phyloP scores from a whole-genome alignment of 2,888 invertebrate species.

The Ceraclea dissimilis region DNA sequence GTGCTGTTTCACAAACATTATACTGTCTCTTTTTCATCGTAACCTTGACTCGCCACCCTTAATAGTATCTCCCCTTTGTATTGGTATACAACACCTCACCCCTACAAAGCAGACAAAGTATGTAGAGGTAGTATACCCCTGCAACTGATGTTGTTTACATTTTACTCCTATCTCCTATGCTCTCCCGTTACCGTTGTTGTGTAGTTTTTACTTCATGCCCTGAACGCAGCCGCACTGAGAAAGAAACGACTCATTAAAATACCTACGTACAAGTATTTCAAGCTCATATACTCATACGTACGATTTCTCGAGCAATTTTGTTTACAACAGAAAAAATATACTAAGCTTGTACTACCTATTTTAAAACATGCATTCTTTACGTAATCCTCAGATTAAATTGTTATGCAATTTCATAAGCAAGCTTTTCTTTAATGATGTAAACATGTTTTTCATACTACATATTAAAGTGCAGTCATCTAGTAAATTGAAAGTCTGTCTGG shows the following conservation, averaged over 20 bases:
- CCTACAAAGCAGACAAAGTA: background rate
- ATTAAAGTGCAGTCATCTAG: background rate
- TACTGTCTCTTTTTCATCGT: conserved; percentile 11
- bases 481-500: no score
- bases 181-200: conserved; percentile 25
- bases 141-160: conserved; percentile 21
- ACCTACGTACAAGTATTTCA: no score
- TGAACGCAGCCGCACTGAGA: conserved; percentile 9
- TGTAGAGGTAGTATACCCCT: background rate
- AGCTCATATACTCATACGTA: no score
- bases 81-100: conserved; percentile 5
- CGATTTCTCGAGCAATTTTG: no score
- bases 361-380: no score
- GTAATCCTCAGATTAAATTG: background rate
- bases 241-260: background rate
- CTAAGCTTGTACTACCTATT: no score
- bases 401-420: no score
- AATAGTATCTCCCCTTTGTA: background rate
- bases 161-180: conserved; percentile 19
- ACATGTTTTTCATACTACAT: conserved; percentile 20
- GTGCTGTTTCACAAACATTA: background rate
- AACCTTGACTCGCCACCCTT: conserved; percentile 15
- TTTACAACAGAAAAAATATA: no score
- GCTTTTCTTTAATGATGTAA: conserved; percentile 7
- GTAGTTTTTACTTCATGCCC: conserved; percentile 23